These are phyloP conservation scores for Botia almorhae DNA, from an alignment of 2,797 vertebrate species.

Conservation along the genomic window DNA sequence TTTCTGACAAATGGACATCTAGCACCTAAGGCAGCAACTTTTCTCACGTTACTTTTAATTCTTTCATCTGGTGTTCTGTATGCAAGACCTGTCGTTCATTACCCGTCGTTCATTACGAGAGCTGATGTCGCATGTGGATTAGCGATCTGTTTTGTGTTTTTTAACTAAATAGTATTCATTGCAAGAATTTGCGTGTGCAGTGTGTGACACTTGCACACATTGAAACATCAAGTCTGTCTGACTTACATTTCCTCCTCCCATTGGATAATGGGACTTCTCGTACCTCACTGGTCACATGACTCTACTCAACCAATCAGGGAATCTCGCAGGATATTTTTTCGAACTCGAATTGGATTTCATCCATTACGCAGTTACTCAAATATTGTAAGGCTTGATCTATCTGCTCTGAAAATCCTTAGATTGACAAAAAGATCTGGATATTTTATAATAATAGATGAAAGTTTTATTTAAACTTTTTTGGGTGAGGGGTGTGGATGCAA, in stretches of 20 bases:
- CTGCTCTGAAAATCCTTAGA: constrained; percentile 65
- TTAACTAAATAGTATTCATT: constrained; percentile 66
- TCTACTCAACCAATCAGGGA: constrained; percentile 86
- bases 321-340: constrained; percentile 79
- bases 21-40: constrained; percentile 71
- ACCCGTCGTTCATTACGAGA: constrained; percentile 67
- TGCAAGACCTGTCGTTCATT: constrained; percentile 66
- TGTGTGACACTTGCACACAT: constrained; percentile 67
- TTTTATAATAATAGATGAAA: constrained; percentile 72
- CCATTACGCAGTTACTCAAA: constrained; percentile 51
- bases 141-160: constrained; percentile 66
- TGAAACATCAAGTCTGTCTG: constrained; percentile 54
- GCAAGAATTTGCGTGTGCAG: constrained; percentile 62
- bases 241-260: constrained; percentile 60
- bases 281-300: constrained; percentile 85
- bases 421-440: constrained; percentile 66
- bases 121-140: constrained; percentile 75
- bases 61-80: constrained; percentile 69
- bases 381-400: constrained; percentile 60
- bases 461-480: constrained; percentile 62
- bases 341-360: constrained; percentile 51
- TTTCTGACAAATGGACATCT: constrained; percentile 68
- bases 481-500: constrained; percentile 19
- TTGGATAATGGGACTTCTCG: constrained; percentile 67
- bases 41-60: constrained; percentile 63